Base-by-base conservation (phyloP, 2,888 invertebrate genomes). In the Timema cristinae region DNA sequence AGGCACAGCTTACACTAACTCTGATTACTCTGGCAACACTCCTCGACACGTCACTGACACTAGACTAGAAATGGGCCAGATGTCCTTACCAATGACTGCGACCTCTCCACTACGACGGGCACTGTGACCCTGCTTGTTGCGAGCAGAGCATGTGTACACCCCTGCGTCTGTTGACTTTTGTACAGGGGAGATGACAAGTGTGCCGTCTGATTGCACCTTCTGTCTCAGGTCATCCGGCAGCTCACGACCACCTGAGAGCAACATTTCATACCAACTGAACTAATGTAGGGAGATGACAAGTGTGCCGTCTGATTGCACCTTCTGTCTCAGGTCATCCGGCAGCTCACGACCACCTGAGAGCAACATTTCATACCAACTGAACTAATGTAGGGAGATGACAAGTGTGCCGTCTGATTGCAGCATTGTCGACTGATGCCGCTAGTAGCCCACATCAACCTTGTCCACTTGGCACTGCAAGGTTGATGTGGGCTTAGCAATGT, bases 171-270 rank as follows among this genome's bases (percentile, higher is more conserved):
- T 85, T 75, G 86, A 86, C 80, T 92, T 91, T 80, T 92, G 91
- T 47, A 93, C 92, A 54, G 90, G 90, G 77, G 86, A 86, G 77
- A 94, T 91, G 76, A 89, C 86, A 77, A 94, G 83, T 0, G 91
- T 90, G 50, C 93, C 93, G 79, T 92, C 91, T 8, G 86, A 81
- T 73, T 89, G 85, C 51, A 91, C 90, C 79, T 90, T 90, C 79
- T 93, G 93, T 8, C 93, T 86, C 78, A 92, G 87, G 81, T 91
- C 92, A 78, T 91, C 90, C n/a, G 92, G 93, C 73, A 93, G 83
- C 79, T 90, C 89, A 59, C 89, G 85, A 32, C 90, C 90, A 69
- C 88, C 87, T 85, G 76, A 5, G 11, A 50, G 71, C 68, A 8
- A 32, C 32, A 32, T 32, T n/a, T n/a, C n/a, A 32, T 32, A 32